phyloP scores from a whole-genome alignment of 2,113 vertebrate species.

The Channa argus region DNA sequence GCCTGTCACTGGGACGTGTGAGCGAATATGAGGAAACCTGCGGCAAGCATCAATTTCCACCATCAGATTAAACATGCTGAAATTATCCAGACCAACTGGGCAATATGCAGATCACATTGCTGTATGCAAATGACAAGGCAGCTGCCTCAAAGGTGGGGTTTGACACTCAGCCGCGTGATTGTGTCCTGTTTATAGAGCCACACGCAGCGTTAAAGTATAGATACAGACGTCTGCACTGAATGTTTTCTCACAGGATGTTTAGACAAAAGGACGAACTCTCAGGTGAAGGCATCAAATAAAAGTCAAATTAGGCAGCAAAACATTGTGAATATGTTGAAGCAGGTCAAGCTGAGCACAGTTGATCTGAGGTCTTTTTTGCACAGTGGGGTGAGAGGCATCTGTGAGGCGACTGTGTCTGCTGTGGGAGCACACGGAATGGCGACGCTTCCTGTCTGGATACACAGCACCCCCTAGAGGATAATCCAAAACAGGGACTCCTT shows the following conservation, averaged over 20 bases:
- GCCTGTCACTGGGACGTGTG: slow-evolving; percentile 60
- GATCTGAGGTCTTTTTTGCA: slow-evolving; percentile 55
- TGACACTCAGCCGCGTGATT: slow-evolving; percentile 12
- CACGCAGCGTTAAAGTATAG: too few relatives aligned
- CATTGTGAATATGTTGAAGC: slow-evolving; percentile 59
- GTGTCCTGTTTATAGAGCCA: not conserved
- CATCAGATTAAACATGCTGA: slow-evolving; percentile 66
- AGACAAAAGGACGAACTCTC: slow-evolving; percentile 8
- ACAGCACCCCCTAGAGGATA: slow-evolving; percentile 78
- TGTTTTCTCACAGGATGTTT: slow-evolving; percentile 12
- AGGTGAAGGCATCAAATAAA: slow-evolving; percentile 30
- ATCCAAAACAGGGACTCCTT: slow-evolving; percentile 20
- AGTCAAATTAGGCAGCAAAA: slow-evolving; percentile 56
- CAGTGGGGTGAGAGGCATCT: slow-evolving; percentile 45
- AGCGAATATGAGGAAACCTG: slow-evolving; percentile 57
- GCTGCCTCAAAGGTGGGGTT: slow-evolving; percentile 54
- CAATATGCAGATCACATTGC: slow-evolving; percentile 53
- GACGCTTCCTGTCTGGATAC: slow-evolving; percentile 52
- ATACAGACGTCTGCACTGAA: slow-evolving; percentile 20
- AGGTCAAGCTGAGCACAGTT: slow-evolving; percentile 69
- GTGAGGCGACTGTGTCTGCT: slow-evolving; percentile 41
- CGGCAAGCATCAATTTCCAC: slow-evolving; percentile 63
- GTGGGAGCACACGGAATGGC: slow-evolving; percentile 17
- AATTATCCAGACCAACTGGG: slow-evolving; percentile 61
- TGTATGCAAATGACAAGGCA: slow-evolving; percentile 49